Base-by-base conservation (phyloP, 2,797 vertebrate genomes). In the Perodicticus potto region DNA sequence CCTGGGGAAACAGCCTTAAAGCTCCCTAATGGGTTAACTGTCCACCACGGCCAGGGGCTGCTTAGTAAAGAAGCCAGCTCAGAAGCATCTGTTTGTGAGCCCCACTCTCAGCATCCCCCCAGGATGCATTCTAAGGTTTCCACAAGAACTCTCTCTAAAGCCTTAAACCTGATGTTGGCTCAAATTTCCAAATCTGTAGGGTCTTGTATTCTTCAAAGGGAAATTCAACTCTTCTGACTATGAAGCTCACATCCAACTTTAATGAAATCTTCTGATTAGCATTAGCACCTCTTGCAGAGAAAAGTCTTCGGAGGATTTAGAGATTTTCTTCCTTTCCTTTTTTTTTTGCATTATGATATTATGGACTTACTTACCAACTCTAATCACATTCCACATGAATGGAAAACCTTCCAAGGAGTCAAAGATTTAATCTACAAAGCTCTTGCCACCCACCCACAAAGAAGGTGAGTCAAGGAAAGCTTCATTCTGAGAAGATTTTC, bases 311-410 rank as follows among this genome's bases (percentile, higher is more conserved):
- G 59, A 43, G 32, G 29, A 49, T 55, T 89, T 70, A 49, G 37
- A 81, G 23, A 70, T 73, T 61, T 78, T 92, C 85, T 83, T 95
- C 5, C 40, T 7, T 86, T 61, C 67, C 55, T 78, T 92, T 77
- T 86, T 95, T 53, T 86, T 74, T 59, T 49, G 7, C 29, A 67
- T 37, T 90, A 57, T 6, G 53, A 37, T 96, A 63, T 82, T 45
- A 88, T 40, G 8, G 37, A 63, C 65, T 87, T 86, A 83, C 8
- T 57, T 19, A 40, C 12, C 96, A n/a, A 85, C 12, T 86, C 0
- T 49, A 25, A 91, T 96, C 63, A 86, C 70, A 89, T 93, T 90
- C 23, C n/a, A 91, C 89, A 87, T 8, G 85, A 96, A 23, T 76
- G 22, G 61, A 87, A 2, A 92, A 0, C 55, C 87, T 85, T 95